These are phyloP conservation scores for Papio anubis DNA, from an alignment of 2,113 vertebrate genomes.

Conservation along the genomic window DNA sequence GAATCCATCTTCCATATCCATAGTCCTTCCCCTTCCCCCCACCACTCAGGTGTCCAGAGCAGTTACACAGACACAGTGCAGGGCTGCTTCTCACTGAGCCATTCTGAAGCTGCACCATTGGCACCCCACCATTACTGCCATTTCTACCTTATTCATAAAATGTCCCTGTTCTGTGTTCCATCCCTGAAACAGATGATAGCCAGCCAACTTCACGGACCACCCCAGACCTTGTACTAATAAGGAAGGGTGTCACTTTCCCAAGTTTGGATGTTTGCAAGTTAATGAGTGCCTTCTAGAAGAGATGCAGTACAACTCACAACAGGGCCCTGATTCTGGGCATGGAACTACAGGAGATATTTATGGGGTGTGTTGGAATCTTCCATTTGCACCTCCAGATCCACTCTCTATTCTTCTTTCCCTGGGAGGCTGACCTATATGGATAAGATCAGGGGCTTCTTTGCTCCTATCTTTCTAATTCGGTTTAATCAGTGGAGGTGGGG, in stretches of 20 bases:
- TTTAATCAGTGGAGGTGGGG: not conserved
- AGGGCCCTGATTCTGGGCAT: not conserved
- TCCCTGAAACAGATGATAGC: not conserved
- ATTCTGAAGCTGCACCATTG: not conserved
- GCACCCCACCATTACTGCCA: not conserved
- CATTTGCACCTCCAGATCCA: not conserved
- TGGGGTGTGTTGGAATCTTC: rapidly evolving
- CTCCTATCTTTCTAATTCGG: not conserved
- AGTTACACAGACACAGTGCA: not conserved
- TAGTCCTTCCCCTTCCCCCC: rapidly evolving
- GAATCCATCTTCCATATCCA: not conserved
- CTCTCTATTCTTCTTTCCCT: not conserved
- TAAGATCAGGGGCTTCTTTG: not conserved
- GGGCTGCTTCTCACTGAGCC: not conserved
- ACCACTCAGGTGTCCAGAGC: not conserved
- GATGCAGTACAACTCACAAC: not conserved
- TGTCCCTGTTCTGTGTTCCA: not conserved
- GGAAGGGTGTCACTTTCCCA: not conserved
- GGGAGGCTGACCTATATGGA: not conserved
- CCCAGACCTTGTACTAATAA: not conserved
- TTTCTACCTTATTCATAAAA: not conserved
- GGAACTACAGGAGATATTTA: too few species aligned
- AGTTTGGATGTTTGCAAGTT: not conserved
- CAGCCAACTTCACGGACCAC: not conserved
- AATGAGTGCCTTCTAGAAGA: not conserved